A percentile compares a stretch with the other conserved stretches of the same genome.
phyloP scores from a whole-genome alignment of 2,113 vertebrate genomes.

The Leptosomus discolor region DNA sequence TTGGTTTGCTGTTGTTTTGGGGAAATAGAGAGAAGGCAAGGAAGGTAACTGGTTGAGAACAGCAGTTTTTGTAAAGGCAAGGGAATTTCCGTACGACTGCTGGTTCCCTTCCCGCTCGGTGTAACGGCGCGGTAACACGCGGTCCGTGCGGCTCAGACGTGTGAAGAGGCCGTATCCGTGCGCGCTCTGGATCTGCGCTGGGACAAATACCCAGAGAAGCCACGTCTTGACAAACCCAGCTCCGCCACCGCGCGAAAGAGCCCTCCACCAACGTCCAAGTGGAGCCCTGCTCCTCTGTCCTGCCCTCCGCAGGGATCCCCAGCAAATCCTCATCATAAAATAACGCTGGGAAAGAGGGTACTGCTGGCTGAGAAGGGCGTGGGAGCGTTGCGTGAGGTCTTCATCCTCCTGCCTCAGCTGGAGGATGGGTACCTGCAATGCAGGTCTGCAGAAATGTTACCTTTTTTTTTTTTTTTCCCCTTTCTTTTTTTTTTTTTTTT shows the following conservation, averaged over 20 bases:
- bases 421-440: conserved; percentile 36
- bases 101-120: fast-evolving
- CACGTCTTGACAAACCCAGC: background rate
- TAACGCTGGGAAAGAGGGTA: background rate
- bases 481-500: background rate
- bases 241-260: fast-evolving
- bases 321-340: background rate
- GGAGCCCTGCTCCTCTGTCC: background rate
- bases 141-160: background rate
- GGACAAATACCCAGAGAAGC: background rate
- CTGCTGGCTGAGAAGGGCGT: background rate
- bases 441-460: background rate
- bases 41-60: background rate
- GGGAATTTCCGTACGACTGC: fast-evolving
- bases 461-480: no score
- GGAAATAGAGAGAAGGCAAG: background rate
- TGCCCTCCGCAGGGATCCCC: background rate
- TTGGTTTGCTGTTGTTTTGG: background rate
- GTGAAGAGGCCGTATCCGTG: background rate
- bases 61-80: background rate
- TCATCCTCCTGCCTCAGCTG: background rate
- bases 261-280: fast-evolving
- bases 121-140: fast-evolving
- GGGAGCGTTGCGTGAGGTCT: background rate
- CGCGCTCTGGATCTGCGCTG: background rate